Percentiles rank a stretch among this genome's conserved stretches.
These are phyloP conservation scores for Drosophila differens DNA, from an alignment of 2,888 invertebrate genomes.

Conservation along the genomic window DNA sequence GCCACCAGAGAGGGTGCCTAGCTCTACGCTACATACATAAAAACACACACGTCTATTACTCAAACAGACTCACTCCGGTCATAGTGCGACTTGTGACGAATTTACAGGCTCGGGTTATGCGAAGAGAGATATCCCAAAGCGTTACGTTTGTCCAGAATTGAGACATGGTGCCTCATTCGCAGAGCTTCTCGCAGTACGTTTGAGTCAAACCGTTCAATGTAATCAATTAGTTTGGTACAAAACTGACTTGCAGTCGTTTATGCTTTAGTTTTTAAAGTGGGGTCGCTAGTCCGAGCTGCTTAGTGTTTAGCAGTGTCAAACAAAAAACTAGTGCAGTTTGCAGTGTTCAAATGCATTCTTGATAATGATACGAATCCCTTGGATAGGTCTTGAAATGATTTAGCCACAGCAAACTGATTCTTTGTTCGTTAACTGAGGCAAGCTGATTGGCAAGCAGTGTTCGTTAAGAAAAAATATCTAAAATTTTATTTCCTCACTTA, in stretches of 20 bases:
- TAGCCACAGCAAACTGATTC: background rate
- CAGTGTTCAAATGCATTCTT: background rate
- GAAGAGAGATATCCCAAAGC: background rate
- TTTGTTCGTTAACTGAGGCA: background rate
- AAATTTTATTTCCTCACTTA: background rate
- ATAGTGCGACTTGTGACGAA: slow-evolving; percentile 38
- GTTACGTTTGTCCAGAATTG: background rate
- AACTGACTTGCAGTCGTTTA: background rate
- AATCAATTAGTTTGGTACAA: slow-evolving; percentile 72
- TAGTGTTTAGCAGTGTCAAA: slow-evolving; percentile 22
- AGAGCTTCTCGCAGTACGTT: slow-evolving; percentile 37
- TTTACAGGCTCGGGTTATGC: slow-evolving; percentile 25
- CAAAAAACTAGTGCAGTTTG: background rate
- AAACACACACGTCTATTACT: slow-evolving; percentile 11
- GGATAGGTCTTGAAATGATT: background rate
- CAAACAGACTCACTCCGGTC: background rate
- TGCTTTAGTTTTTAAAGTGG: background rate
- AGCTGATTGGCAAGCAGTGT: background rate
- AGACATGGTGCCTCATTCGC: background rate
- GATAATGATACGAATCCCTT: background rate
- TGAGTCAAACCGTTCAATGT: slow-evolving; percentile 48
- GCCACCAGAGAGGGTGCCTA: background rate
- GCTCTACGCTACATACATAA: background rate
- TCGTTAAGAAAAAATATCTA: background rate
- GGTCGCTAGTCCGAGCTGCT: slow-evolving; percentile 2